These are phyloP conservation scores for Imbricaverruca yamaguchii DNA, from an alignment of 2,888 invertebrate genomes.

Conservation along the genomic window DNA sequence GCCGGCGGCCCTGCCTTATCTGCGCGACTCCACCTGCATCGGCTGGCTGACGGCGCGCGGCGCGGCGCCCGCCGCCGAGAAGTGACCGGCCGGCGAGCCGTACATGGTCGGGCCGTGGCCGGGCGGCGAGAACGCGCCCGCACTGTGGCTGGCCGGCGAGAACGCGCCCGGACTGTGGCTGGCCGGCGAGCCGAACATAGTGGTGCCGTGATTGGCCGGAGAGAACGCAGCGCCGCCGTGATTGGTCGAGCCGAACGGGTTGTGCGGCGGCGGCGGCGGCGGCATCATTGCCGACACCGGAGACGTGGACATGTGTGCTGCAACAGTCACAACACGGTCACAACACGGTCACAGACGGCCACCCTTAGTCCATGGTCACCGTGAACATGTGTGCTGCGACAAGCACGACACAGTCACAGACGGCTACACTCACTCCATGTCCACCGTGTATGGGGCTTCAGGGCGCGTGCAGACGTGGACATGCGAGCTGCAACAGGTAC, in stretches of 20 bases:
- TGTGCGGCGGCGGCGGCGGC: constrained; percentile 12
- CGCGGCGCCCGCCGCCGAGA: background rate
- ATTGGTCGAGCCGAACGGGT: constrained; percentile 5
- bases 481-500: too few relatives aligned
- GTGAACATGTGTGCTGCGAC: too few relatives aligned
- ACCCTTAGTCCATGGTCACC: too few relatives aligned
- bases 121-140: too few relatives aligned
- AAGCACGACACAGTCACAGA: too few relatives aligned
- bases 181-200: background rate
- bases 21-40: constrained; percentile 20
- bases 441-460: too few relatives aligned
- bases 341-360: too few relatives aligned
- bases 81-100: constrained; percentile 10
- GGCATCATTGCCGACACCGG: background rate
- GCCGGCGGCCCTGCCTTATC: background rate
- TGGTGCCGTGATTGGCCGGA: background rate
- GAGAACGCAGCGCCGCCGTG: background rate
- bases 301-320: constrained; percentile 7
- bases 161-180: background rate
- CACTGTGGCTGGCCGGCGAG: background rate
- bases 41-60: constrained; percentile 7
- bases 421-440: too few relatives aligned
- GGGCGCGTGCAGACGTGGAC: too few relatives aligned
- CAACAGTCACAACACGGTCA: background rate
- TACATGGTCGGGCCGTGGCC: background rate